A percentile compares a stretch with the other conserved stretches of the same genome.
These are phyloP conservation scores for Scartelaos histophorus DNA, from an alignment of 2,113 vertebrate genomes.

Conservation along the genomic window DNA sequence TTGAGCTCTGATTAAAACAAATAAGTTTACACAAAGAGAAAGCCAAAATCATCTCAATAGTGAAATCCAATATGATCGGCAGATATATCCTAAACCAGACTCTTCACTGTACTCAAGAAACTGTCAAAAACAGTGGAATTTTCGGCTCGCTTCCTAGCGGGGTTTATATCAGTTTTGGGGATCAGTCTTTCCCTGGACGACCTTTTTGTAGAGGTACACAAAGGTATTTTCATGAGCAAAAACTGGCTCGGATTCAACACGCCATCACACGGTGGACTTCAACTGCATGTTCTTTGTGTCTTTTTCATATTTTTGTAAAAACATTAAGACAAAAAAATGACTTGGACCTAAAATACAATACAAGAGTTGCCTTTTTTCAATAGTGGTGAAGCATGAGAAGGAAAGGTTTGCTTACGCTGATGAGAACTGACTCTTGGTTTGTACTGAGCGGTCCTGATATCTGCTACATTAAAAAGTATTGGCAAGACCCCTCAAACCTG, in stretches of 20 bases:
- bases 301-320: too few species aligned
- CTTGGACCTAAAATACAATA: too few species aligned
- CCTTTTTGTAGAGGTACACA: conserved; percentile 26
- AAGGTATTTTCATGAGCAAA: conserved; percentile 35
- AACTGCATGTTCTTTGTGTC: neutral
- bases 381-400: too few species aligned
- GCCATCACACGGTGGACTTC: conserved; percentile 15
- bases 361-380: too few species aligned
- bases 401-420: too few species aligned
- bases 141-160: neutral
- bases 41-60: neutral
- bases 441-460: too few species aligned
- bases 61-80: neutral
- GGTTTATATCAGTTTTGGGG: conserved; percentile 36
- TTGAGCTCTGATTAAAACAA: neutral
- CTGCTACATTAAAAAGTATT: too few species aligned
- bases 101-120: neutral
- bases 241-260: conserved; percentile 44
- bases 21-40: neutral
- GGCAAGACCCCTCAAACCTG: too few species aligned
- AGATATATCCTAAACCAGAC: neutral
- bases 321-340: too few species aligned
- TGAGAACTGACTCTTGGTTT: too few species aligned
- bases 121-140: neutral
- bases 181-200: conserved; percentile 33